Base-by-base conservation (phyloP, 2,113 vertebrate species). In the Esox niger region DNA sequence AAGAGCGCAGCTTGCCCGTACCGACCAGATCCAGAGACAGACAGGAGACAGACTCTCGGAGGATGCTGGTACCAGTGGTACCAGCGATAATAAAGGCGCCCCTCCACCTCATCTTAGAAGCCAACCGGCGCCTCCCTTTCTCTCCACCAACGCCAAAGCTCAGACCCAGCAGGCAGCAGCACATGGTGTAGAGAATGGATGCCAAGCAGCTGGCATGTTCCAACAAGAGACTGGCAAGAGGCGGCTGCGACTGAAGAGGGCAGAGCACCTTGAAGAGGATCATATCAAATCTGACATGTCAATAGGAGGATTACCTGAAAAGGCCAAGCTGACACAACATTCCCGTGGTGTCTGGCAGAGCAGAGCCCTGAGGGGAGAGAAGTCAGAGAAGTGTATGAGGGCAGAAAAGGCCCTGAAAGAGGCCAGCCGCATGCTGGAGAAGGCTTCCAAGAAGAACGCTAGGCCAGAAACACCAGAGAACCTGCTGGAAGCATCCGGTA, bases 181-280 rank as follows among this genome's bases (percentile, higher is more conserved):
- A 38, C 2, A 15, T 52, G 66, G 33, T 0, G 23, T 2, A 7
- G 72, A 80, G 67, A 67, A 0, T 1, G 55, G 49, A 5, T 8
- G 32, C 47, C 75, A 66, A 32, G 83, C 58, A 35, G 49, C 47
- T 2, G n/a, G 31, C 33, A 13, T 62, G 17, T 20, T 71, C 29
- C 79, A 66, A 62, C 69, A 79, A 11, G 57, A 73, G 55, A 64
- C 32, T 0, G 69, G 68, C 79, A 33, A 77, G 43, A 74, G 84
- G 75, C 7, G 76, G 29, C 85, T 86, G 56, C 87, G 74, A 72
- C 60, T 91, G 69, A 86, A 32, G 15, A 88, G 91, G 57, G 21
- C 6, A 0, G 87, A 83, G 52, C 79, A 83, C 33, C 80, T 86
- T 1, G 79, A 90, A 27, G 90, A 88, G 76, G 91, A 91, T 71